Percentiles rank a stretch among this genome's conserved stretches.
These are phyloP conservation scores for Scaptomyza flava DNA, from an alignment of 2,888 invertebrate species.

Conservation along the genomic window DNA sequence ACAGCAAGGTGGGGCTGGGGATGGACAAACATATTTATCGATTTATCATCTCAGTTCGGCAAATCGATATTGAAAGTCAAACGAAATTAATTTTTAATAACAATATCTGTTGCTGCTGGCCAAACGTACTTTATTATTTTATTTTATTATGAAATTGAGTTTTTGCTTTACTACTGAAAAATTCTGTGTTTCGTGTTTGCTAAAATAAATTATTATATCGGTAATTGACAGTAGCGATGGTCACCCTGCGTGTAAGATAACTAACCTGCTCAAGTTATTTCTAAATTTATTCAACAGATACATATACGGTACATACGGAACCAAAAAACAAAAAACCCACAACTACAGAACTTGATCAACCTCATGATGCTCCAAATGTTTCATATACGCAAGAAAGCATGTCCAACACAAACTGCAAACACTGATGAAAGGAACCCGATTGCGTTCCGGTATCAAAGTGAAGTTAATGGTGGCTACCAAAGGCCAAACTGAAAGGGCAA, in stretches of 20 bases:
- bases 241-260: background rate
- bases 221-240: background rate
- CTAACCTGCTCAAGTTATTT: background rate
- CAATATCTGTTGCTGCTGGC: background rate
- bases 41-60: background rate
- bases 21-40: slow-evolving; percentile 32
- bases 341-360: slow-evolving; percentile 55
- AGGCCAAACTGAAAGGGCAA: slow-evolving; percentile 89
- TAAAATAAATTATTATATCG: background rate
- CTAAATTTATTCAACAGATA: slow-evolving; percentile 33
- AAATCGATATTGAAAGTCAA: background rate
- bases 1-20: slow-evolving; percentile 55
- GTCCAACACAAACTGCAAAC: slow-evolving; percentile 91
- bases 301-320: background rate
- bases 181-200: background rate
- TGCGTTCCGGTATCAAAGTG: slow-evolving; percentile 88
- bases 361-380: slow-evolving; percentile 86
- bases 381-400: slow-evolving; percentile 91
- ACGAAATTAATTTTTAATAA: too few relatives aligned
- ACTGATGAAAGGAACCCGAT: slow-evolving; percentile 90
- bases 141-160: background rate
- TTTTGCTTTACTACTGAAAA: background rate
- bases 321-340: background rate
- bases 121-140: background rate
- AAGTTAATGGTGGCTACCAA: slow-evolving; percentile 90